A percentile compares a stretch with the other conserved stretches of the same genome.
Evolutionary conservation across 64 coral and sea anemone species (phyloP).

Genomic region (Montipora cactus): DNA sequence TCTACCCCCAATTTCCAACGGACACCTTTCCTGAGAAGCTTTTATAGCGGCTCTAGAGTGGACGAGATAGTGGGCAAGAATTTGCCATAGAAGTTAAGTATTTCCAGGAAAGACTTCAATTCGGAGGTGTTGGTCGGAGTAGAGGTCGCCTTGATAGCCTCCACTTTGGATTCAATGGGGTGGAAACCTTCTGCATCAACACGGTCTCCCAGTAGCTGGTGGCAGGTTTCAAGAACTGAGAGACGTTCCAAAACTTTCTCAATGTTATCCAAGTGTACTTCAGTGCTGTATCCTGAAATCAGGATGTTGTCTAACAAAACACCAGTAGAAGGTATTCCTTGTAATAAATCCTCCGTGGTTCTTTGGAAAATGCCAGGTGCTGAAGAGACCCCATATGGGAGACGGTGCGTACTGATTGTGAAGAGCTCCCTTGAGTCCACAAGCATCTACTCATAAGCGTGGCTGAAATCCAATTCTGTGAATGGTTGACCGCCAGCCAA

Average conservation of each 20-base stretch:
- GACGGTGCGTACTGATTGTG: constrained; percentile 55
- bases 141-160: neutral
- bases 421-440: constrained; percentile 18
- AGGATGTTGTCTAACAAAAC: neutral
- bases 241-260: constrained; percentile 18
- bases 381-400: constrained; percentile 12
- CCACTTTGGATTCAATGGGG: neutral
- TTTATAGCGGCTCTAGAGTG: too few relatives aligned
- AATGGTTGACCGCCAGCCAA: neutral
- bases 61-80: too few relatives aligned
- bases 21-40: too few relatives aligned
- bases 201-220: neutral
- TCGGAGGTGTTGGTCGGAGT: too few relatives aligned
- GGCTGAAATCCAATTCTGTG: neutral
- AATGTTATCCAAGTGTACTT: constrained; percentile 36
- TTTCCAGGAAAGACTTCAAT: too few relatives aligned
- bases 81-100: too few relatives aligned
- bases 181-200: neutral
- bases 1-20: too few relatives aligned
- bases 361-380: constrained; percentile 48
- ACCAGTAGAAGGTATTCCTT: constrained; percentile 3
- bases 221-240: constrained; percentile 47
- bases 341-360: constrained; percentile 32
- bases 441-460: neutral
- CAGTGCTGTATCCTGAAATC: neutral